Base-by-base conservation (phyloP, 2,797 vertebrate species). In the Oophaga sylvatica region DNA sequence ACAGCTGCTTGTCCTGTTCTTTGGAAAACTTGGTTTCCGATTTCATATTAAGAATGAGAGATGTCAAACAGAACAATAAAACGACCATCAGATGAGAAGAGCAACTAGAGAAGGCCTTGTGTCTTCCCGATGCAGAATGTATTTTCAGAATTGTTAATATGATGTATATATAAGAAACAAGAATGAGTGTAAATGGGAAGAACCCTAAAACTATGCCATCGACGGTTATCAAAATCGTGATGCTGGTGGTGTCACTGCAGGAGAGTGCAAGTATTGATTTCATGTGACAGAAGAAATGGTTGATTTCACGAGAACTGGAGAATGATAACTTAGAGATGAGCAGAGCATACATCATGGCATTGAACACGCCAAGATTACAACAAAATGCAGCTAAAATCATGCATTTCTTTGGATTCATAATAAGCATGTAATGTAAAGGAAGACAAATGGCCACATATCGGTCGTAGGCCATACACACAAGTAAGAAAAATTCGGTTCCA, bases 211-310 rank as follows among this genome's bases (percentile, higher is more conserved):
- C 15, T 15, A 85, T n/a, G 31, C 87, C 87, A 35, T 89, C 83
- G 13, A 85, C 79, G 15, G 13, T 57, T 77, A 89, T 89, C 29
- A 89, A 13, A 17, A 68, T 31, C 17, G 13, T 45, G 65, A 85
- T 89, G 31, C 3, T 41, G 17, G 13, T 82, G 20, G 76, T 78
- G 20, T 89, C 53, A 70, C 77, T 82, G n/a, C 31, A 31, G 20
- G 87, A 77, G 10, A 86, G 53, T 11, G 17, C 35, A 41, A 89
- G 62, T 17, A 89, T 20, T 45, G 87, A 81, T 48, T 45, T 89
- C 79, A 82, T 75, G 48, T 89, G 83, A 63, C 87, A 89, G n/a
- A 89, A 89, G 13, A 89, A 81, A 82, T 89, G 87, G 73, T 89
- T 85, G 60, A 89, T 77, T 70, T 68, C 60, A 15, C 6, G 48